Evolutionary conservation across 2,113 vertebrate genomes (phyloP).

Genomic region (Pavo muticus): DNA sequence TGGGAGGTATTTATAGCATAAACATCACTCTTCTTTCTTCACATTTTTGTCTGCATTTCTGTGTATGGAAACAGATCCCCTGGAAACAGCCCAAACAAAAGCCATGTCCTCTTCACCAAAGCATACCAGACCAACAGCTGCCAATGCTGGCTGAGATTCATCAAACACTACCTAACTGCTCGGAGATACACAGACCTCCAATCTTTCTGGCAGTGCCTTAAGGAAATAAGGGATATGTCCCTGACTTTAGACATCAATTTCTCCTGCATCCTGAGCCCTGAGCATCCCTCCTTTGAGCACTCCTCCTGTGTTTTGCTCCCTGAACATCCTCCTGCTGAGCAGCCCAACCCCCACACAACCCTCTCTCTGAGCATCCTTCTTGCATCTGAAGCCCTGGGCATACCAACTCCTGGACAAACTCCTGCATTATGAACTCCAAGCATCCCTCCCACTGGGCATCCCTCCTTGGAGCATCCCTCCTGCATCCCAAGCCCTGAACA

Average conservation of each 20-base stretch:
- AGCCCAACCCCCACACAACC: not conserved
- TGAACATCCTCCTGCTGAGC: not conserved
- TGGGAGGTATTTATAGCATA: slow-evolving; percentile 59
- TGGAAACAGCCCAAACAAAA: slow-evolving; percentile 17
- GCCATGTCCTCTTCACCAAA: not conserved
- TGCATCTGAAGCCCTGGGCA: not conserved
- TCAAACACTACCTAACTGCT: not conserved
- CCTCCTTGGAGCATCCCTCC: not conserved
- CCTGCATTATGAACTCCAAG: not conserved
- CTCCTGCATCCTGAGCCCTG: fast-evolving
- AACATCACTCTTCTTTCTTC: slow-evolving; percentile 30
- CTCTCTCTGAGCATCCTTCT: not conserved
- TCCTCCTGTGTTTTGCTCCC: not conserved
- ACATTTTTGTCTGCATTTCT: slow-evolving; percentile 34
- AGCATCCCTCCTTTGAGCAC: not conserved
- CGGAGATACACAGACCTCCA: not conserved
- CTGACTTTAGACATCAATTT: not conserved
- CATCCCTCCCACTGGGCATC: not conserved
- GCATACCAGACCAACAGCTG: not conserved
- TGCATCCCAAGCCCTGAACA: not conserved
- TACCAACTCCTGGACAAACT: not conserved
- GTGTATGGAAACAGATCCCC: slow-evolving; percentile 1
- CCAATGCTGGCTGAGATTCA: not conserved
- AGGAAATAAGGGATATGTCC: not conserved
- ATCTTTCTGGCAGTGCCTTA: not conserved